Conservation (phyloP, 2,888 invertebrate genomes). For the Chrysomela aeneicollis region DNA sequence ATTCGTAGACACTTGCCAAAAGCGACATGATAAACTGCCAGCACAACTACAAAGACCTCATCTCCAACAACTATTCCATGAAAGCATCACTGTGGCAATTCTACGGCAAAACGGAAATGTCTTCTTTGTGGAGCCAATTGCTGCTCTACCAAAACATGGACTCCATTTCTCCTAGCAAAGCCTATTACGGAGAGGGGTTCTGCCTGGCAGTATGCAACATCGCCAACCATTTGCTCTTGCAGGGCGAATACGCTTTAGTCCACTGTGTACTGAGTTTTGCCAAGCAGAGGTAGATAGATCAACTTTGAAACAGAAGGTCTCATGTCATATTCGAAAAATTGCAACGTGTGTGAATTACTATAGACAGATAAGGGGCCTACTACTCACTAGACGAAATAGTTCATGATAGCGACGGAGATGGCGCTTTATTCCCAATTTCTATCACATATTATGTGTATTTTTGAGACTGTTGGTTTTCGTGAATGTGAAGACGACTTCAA, state of each 20-base stretch:
- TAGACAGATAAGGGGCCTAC: too few species aligned
- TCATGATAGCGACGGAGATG: too few species aligned
- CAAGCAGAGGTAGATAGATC: constrained; percentile 60
- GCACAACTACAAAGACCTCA: constrained; percentile 82
- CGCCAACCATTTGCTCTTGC: constrained; percentile 65
- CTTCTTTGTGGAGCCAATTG: constrained; percentile 80
- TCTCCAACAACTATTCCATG: constrained; percentile 81
- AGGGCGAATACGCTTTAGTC: constrained; percentile 67
- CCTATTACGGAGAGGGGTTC: constrained; percentile 71
- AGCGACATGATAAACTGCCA: constrained; percentile 88
- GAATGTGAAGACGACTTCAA: too few species aligned
- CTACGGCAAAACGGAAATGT: constrained; percentile 88
- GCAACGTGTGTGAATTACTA: too few species aligned
- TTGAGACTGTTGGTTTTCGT: too few species aligned
- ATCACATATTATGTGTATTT: too few species aligned
- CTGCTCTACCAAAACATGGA: constrained; percentile 80
- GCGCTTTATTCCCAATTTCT: too few species aligned
- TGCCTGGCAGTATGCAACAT: constrained; percentile 76
- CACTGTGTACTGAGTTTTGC: constrained; percentile 69
- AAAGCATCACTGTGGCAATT: constrained; percentile 87
- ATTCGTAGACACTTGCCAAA: constrained; percentile 71
- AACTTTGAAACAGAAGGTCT: too few species aligned
- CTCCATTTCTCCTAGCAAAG: constrained; percentile 55
- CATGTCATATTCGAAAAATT: too few species aligned
- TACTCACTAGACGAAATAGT: too few species aligned